Base-by-base conservation (phyloP, 2,113 vertebrate species). In the Eleginops maclovinus region DNA sequence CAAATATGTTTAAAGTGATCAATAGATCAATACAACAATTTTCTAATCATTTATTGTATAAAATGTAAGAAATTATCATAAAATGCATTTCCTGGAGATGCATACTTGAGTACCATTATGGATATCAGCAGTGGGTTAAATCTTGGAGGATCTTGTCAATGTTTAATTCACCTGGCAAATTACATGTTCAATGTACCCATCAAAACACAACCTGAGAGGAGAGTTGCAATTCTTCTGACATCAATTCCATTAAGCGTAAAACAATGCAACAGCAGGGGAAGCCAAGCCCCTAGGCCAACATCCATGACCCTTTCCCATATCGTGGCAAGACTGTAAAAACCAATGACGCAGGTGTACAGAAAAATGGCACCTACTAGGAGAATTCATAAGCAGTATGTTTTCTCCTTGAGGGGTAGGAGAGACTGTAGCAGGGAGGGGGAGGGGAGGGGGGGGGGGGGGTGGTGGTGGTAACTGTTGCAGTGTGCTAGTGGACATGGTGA, bases 271-370 rank as follows among this genome's bases (percentile, higher is more conserved):
- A 8, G 31, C 10, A 10, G 21, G 60, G 56, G 41, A 60, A 31
- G 41, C 64, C 44, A 31, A 67, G 49, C 76, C 79, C 68, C 12
- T 14, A 62, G 49, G 60, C 69, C 75, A 24, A 51, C 69, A 41
- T 46, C 72, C 24, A 19, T 69, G 73, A 81, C 74, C 81, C 50
- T 47, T 82, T 50, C 75, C 59, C 56, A 58, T 70, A 66, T 72
- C 82, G 50, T 22, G 1, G 26, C 28, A 54, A 77, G 79, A 85
- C 83, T 81, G 78, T 77, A 73, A 87, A 82, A 86, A 72, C 43
- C 70, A 73, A 21, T 63, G 71, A 22, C 82, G 66, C 81, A 72
- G 69, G 8, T 8, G 66, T 53, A 49, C 58, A 58, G 40, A 74
- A 56, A 61, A 75, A 73, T 14, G 56, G 28, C 59, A 65, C 40